Percentiles rank a stretch among this genome's conserved stretches.
Evolutionary conservation across 1,140 invertebrate species (phyloP).

Genomic region (Streblospio benedicti): DNA sequence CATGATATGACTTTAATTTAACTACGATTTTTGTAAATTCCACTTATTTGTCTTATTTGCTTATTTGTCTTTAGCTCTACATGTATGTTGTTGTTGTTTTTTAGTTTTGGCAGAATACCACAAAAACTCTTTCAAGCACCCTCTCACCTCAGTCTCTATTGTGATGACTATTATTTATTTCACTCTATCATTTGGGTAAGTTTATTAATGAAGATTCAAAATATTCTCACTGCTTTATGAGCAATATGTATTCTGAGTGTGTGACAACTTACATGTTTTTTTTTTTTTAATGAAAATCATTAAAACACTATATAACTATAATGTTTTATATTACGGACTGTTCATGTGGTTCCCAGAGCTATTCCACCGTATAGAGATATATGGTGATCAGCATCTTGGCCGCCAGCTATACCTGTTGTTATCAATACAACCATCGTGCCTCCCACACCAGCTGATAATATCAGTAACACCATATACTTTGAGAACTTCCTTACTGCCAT

Average conservation of each 20-base stretch:
- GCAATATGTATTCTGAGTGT: too few species aligned
- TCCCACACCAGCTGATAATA: too few species aligned
- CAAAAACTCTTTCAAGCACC: constrained; percentile 36
- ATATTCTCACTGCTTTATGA: constrained; percentile 1
- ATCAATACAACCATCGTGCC: too few species aligned
- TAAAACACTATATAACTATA: too few species aligned
- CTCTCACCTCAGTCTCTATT: constrained; percentile 35
- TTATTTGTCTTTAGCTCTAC: too few species aligned
- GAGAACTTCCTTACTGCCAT: constrained; percentile 39
- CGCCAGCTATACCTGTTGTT: too few species aligned
- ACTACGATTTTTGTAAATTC: too few species aligned
- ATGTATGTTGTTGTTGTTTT: too few species aligned
- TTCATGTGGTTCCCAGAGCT: constrained; percentile 54
- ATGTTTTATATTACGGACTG: constrained; percentile 50
- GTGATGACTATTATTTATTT: constrained; percentile 47
- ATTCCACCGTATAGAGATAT: constrained; percentile 47
- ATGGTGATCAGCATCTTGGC: constrained; percentile 41
- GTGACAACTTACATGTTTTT: neutral
- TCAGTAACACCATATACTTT: constrained; percentile 24
- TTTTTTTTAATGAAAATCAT: constrained; percentile 7
- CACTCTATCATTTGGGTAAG: constrained; percentile 50
- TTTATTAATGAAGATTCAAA: neutral
- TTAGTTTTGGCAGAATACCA: too few species aligned
- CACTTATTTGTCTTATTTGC: too few species aligned
- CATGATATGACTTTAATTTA: too few species aligned